Conservation (phyloP, 2,888 invertebrate species). For the Drosophila suboccidentalis region DNA sequence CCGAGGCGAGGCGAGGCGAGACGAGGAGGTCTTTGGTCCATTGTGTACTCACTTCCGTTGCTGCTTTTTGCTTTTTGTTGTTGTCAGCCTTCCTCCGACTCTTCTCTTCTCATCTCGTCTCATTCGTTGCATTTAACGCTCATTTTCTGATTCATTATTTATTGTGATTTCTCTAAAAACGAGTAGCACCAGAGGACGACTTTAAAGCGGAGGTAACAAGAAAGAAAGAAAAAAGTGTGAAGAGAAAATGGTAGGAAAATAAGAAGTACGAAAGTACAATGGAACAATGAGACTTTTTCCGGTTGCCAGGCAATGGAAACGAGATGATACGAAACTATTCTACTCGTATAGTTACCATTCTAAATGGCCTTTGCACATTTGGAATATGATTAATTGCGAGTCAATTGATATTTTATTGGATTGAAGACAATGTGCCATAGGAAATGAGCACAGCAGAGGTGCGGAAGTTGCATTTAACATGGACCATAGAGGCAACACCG, state of each 20-base stretch:
- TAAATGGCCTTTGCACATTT: constrained; percentile 64
- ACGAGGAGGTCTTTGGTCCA: constrained; percentile 58
- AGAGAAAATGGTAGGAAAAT: constrained; percentile 56
- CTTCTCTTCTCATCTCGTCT: constrained; percentile 17
- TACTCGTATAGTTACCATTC: constrained; percentile 15
- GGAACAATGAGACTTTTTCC: constrained; percentile 70
- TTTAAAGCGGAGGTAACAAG: constrained; percentile 32
- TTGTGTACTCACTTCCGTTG: constrained; percentile 76
- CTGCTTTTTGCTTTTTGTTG: constrained; percentile 60
- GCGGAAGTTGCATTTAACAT: constrained; percentile 71
- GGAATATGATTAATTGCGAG: constrained; percentile 84
- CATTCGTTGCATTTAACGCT: constrained; percentile 79
- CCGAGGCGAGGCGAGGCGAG: background rate
- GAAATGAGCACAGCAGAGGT: constrained; percentile 38
- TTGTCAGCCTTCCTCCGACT: constrained; percentile 25
- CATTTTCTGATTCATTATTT: constrained; percentile 83
- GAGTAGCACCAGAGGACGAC: constrained; percentile 50
- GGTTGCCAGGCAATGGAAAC: constrained; percentile 53
- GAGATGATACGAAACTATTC: constrained; percentile 8
- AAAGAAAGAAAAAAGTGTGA: constrained; percentile 70
- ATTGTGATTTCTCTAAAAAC: constrained; percentile 79
- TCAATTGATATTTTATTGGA: constrained; percentile 84
- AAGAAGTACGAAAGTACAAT: constrained; percentile 40
- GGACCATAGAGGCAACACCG: constrained; percentile 26
- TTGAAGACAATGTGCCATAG: constrained; percentile 38